Conservation (phyloP, 1,140 invertebrate genomes). For the Philopotamus ludificatus region DNA sequence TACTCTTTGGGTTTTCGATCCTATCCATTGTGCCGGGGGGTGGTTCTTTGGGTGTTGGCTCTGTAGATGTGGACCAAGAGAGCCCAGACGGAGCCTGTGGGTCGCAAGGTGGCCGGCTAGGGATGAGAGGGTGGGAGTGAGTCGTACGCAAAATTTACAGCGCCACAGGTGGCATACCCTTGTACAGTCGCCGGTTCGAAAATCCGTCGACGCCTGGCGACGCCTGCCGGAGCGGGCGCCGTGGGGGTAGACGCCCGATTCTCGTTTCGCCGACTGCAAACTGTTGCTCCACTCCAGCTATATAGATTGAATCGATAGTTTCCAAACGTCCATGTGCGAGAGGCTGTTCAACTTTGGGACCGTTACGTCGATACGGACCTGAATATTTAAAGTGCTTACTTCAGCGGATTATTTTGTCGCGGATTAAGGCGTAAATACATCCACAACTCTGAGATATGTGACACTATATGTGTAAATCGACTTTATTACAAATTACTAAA, state of each 20-base stretch:
- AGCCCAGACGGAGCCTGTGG: background rate
- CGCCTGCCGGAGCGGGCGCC: background rate
- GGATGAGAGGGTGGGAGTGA: constrained; percentile 6
- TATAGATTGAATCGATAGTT: constrained; percentile 37
- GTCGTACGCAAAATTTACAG: constrained; percentile 36
- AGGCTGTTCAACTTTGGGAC: constrained; percentile 7
- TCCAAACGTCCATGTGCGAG: constrained; percentile 21
- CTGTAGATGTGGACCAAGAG: background rate
- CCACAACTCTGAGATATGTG: too few relatives aligned
- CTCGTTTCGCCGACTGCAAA: constrained; percentile 29
- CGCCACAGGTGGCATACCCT: constrained; percentile 38
- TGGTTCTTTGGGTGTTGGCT: background rate
- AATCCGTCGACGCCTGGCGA: background rate
- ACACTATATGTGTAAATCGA: too few relatives aligned
- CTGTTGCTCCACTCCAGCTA: constrained; percentile 32
- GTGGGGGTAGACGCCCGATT: constrained; percentile 12
- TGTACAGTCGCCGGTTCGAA: constrained; percentile 20
- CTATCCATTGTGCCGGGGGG: background rate
- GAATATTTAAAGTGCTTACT: too few relatives aligned
- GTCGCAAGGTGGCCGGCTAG: background rate
- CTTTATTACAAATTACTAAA: too few relatives aligned
- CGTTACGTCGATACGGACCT: too few relatives aligned
- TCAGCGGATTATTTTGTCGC: too few relatives aligned
- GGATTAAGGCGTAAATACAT: too few relatives aligned
- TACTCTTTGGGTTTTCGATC: background rate